Evolutionary conservation across 2,888 invertebrate genomes (phyloP).

Genomic region (Resseliella maxima): DNA sequence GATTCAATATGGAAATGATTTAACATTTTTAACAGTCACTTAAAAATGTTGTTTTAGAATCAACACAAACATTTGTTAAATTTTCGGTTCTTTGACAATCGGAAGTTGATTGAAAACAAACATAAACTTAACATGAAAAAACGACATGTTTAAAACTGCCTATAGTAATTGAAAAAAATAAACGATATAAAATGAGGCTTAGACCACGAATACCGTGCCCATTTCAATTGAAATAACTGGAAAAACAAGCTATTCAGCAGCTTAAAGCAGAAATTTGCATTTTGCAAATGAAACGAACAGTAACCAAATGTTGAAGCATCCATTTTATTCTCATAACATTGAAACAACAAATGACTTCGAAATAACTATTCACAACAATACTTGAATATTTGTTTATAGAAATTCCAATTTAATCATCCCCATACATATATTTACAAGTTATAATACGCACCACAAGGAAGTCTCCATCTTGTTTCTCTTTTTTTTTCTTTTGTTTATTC

Average conservation of each 20-base stretch:
- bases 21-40: slow-evolving; percentile 20
- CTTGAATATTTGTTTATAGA: not conserved
- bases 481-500: not conserved
- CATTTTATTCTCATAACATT: not conserved
- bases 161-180: not conserved
- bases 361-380: not conserved
- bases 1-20: not conserved
- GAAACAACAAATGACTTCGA: not conserved
- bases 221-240: not conserved
- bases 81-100: not conserved
- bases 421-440: not conserved
- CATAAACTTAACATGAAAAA: not conserved
- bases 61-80: slow-evolving; percentile 33
- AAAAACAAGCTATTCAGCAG: slow-evolving; percentile 5
- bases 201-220: not conserved
- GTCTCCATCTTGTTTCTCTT: slow-evolving; percentile 9
- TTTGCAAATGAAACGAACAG: not conserved
- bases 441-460: not conserved
- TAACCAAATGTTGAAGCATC: not conserved
- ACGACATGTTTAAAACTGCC: no score
- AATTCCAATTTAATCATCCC: slow-evolving; percentile 47
- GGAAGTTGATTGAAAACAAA: slow-evolving; percentile 30
- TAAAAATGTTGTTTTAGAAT: not conserved
- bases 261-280: not conserved
- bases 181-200: not conserved